Percentiles rank a stretch among this genome's conserved stretches.
These are phyloP conservation scores for Onychomys arenicola DNA, from an alignment of 2,797 vertebrate genomes.

Conservation along the genomic window DNA sequence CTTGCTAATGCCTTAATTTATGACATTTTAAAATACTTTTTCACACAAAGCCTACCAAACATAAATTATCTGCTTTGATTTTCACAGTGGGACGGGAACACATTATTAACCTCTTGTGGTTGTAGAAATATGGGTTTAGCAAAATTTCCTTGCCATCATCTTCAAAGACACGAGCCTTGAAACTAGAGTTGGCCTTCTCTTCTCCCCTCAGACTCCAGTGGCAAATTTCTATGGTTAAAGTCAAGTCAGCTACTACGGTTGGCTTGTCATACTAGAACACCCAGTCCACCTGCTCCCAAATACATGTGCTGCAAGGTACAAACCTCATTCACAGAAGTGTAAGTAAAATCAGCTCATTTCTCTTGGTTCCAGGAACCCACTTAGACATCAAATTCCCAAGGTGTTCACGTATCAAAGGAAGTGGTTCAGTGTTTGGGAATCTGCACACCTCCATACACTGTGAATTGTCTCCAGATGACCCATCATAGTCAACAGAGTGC, in stretches of 20 bases:
- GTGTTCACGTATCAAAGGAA: background rate
- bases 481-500: background rate
- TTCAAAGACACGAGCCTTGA: background rate
- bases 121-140: background rate
- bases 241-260: background rate
- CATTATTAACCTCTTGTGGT: background rate
- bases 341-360: background rate
- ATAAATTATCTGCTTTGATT: conserved; percentile 54
- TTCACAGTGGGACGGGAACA: background rate
- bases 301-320: background rate
- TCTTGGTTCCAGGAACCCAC: background rate
- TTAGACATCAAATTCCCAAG: background rate
- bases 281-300: background rate
- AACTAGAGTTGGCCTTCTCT: background rate
- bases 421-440: background rate
- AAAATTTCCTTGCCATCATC: background rate
- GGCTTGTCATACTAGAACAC: background rate
- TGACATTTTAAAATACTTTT: conserved; percentile 46
- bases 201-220: background rate
- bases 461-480: background rate
- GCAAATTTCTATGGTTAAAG: background rate
- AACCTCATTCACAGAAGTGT: background rate
- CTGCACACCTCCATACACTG: fast-evolving
- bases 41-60: background rate
- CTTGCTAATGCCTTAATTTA: background rate